Conservation (phyloP, 2,888 invertebrate species). For the Idaea aversata region DNA sequence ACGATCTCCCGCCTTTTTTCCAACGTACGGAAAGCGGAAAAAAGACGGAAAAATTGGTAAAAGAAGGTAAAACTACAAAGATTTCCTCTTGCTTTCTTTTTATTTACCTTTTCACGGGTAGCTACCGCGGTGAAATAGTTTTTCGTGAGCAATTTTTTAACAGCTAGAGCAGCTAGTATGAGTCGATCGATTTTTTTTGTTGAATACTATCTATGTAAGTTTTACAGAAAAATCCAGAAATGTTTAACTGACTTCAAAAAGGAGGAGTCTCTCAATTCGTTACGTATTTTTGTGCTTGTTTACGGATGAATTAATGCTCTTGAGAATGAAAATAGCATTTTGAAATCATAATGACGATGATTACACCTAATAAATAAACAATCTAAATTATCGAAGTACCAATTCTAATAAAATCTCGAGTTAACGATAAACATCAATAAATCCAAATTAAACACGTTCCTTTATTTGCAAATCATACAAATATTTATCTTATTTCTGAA, state of each 20-base stretch:
- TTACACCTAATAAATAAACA: not conserved
- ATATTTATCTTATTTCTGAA: slow-evolving; percentile 13
- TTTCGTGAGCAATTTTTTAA: slow-evolving; percentile 15
- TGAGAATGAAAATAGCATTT: too few species aligned
- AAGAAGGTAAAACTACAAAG: slow-evolving; percentile 28
- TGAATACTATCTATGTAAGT: too few species aligned
- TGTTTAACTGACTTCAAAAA: too few species aligned
- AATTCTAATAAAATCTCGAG: not conserved
- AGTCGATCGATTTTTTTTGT: not conserved
- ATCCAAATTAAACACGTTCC: not conserved
- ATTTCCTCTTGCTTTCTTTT: slow-evolving; percentile 34
- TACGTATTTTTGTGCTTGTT: too few species aligned
- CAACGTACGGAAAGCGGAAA: slow-evolving; percentile 20
- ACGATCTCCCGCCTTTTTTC: slow-evolving; percentile 32
- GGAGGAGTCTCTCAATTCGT: too few species aligned
- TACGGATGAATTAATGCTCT: too few species aligned
- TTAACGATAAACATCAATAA: not conserved
- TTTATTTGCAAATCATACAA: slow-evolving; percentile 10
- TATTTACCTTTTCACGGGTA: slow-evolving; percentile 21
- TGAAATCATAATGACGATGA: too few species aligned
- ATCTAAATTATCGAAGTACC: not conserved
- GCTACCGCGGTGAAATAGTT: slow-evolving; percentile 24
- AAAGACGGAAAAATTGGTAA: slow-evolving; percentile 17
- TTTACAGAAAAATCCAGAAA: too few species aligned
- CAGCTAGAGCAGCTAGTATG: not conserved